Conservation (phyloP, 2,113 vertebrate species). For the Raja brachyura region DNA sequence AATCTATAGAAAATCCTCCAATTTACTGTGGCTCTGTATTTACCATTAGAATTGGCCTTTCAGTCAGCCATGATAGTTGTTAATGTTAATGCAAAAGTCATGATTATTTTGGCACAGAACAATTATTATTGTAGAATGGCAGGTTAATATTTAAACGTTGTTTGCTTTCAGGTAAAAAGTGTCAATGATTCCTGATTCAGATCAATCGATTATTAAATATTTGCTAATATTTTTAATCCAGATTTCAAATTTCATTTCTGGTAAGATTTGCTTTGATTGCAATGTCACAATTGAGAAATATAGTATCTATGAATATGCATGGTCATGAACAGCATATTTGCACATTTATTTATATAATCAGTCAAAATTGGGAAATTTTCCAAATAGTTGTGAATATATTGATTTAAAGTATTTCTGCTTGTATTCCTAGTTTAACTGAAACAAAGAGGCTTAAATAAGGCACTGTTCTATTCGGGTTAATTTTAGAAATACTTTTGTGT, state of each 20-base stretch:
- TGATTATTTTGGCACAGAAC: neutral
- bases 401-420: conserved; percentile 27
- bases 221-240: no score
- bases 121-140: neutral
- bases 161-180: conserved; percentile 1
- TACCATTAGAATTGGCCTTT: neutral
- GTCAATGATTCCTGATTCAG: neutral
- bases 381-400: conserved; percentile 9
- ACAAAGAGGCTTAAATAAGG: neutral
- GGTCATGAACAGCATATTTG: neutral
- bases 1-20: neutral
- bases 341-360: neutral
- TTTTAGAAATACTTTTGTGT: neutral
- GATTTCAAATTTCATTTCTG: neutral
- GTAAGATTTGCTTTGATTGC: neutral
- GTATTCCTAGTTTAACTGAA: neutral
- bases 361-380: neutral
- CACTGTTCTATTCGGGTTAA: neutral
- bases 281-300: neutral
- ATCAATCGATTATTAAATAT: neutral
- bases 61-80: neutral
- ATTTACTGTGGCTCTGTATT: neutral
- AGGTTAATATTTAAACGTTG: neutral
- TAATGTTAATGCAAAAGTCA: neutral
- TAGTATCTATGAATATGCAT: neutral